These are phyloP conservation scores for Ctenopoma multispine DNA, from an alignment of 2,797 vertebrate genomes.

Conservation along the genomic window DNA sequence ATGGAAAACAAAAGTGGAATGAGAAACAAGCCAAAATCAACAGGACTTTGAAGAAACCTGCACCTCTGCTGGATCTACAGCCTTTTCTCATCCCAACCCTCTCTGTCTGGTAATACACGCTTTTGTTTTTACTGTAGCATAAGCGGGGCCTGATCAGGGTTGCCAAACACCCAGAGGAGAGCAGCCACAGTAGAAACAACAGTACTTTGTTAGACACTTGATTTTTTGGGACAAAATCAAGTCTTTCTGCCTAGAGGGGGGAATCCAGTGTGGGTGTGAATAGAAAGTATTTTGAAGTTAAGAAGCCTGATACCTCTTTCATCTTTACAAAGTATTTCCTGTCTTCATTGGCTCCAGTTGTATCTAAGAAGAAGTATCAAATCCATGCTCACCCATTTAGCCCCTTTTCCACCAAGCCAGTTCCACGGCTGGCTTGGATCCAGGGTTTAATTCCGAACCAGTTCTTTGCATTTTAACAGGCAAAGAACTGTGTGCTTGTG, in stretches of 20 bases:
- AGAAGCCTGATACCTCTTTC: background rate
- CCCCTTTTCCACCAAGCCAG: no score
- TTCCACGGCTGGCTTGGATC: no score
- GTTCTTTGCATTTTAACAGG: no score
- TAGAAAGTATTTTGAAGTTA: no score
- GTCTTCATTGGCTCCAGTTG: background rate
- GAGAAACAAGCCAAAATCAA: slow-evolving; percentile 57
- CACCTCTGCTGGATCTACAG: slow-evolving; percentile 35
- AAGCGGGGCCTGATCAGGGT: slow-evolving; percentile 42
- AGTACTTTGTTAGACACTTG: background rate
- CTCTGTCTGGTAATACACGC: slow-evolving; percentile 39
- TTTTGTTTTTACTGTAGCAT: slow-evolving; percentile 39
- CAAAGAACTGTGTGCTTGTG: no score
- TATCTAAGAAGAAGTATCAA: no score
- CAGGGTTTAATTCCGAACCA: no score
- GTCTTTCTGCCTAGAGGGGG: background rate
- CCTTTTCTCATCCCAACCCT: slow-evolving; percentile 32
- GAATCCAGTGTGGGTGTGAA: no score
- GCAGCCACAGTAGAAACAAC: background rate
- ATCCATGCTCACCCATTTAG: no score
- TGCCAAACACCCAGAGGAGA: slow-evolving; percentile 4
- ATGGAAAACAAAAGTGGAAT: background rate
- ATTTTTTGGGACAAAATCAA: background rate
- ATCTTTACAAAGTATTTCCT: background rate
- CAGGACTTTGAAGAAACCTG: slow-evolving; percentile 38